Conservation (phyloP, 1,140 invertebrate species). For the Halotydeus destructor region DNA sequence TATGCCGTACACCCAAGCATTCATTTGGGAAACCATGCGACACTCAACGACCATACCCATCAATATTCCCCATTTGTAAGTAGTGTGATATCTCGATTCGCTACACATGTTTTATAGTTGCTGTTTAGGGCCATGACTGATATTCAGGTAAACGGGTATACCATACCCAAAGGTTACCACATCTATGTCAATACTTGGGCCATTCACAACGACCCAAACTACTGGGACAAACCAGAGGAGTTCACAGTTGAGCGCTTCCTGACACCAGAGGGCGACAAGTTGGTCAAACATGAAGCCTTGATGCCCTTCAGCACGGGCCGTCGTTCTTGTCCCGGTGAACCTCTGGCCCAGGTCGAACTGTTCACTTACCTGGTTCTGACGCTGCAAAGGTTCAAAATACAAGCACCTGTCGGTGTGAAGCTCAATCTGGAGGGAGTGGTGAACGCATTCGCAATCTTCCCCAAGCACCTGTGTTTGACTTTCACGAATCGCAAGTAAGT, state of each 20-base stretch:
- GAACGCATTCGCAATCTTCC: no score
- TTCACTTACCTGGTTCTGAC: slow-evolving; percentile 56
- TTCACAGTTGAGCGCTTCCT: slow-evolving; percentile 44
- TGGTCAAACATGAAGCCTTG: slow-evolving; percentile 15
- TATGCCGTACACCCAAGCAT: slow-evolving; percentile 17
- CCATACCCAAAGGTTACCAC: slow-evolving; percentile 20
- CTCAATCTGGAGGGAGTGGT: no score
- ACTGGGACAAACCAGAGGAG: slow-evolving; percentile 43
- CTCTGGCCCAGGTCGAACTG: slow-evolving; percentile 55
- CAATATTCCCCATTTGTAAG: slow-evolving; percentile 5
- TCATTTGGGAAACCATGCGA: slow-evolving; percentile 16
- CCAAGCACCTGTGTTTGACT: no score
- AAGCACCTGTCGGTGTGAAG: no score
- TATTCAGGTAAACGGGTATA: slow-evolving; percentile 9
- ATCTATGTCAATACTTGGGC: slow-evolving; percentile 42
- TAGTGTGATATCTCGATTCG: no score
- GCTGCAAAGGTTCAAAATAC: slow-evolving; percentile 52
- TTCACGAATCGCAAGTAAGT: no score
- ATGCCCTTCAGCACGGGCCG: slow-evolving; percentile 20
- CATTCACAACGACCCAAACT: slow-evolving; percentile 38
- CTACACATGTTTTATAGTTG: no score
- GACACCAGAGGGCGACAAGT: slow-evolving; percentile 18
- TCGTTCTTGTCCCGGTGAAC: slow-evolving; percentile 65
- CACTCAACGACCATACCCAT: slow-evolving; percentile 16
- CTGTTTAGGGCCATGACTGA: no score